Conservation (phyloP, 2,888 invertebrate genomes). For the Apotomis capreana region DNA sequence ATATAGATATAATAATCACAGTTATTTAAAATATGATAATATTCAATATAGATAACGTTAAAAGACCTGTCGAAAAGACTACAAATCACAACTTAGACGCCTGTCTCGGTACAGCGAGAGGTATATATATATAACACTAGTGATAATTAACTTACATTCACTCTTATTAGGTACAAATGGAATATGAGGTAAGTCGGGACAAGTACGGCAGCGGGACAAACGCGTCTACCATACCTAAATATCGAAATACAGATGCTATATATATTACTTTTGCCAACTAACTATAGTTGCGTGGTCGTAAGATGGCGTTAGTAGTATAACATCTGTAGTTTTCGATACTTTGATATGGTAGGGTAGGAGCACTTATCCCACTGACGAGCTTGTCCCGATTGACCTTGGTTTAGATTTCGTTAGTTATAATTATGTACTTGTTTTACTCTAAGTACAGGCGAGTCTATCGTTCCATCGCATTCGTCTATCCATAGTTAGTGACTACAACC, state of each 20-base stretch:
- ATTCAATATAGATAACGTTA: constrained; percentile 63
- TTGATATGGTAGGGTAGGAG: too few species aligned
- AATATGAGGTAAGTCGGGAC: constrained; percentile 54
- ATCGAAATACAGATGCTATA: too few species aligned
- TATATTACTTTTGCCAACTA: too few species aligned
- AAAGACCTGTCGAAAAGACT: constrained; percentile 75
- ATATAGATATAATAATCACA: constrained; percentile 66
- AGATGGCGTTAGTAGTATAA: too few species aligned
- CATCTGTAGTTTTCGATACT: too few species aligned
- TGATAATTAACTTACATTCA: constrained; percentile 74
- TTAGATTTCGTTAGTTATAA: constrained; percentile 70
- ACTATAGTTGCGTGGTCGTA: too few species aligned
- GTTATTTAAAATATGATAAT: constrained; percentile 64
- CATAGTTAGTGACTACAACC: background rate
- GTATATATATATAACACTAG: constrained; percentile 57
- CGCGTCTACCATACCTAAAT: too few species aligned
- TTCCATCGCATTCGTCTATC: constrained; percentile 1
- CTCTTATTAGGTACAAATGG: constrained; percentile 68
- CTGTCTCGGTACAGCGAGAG: constrained; percentile 63
- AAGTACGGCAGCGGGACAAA: too few species aligned
- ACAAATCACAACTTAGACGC: constrained; percentile 76
- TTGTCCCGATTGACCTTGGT: constrained; percentile 45
- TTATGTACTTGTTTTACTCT: constrained; percentile 76
- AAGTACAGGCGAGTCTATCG: constrained; percentile 49
- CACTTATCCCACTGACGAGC: too few species aligned